These are phyloP conservation scores for Chiloscyllium plagiosum DNA, from an alignment of 2,113 vertebrate genomes.

Conservation along the genomic window DNA sequence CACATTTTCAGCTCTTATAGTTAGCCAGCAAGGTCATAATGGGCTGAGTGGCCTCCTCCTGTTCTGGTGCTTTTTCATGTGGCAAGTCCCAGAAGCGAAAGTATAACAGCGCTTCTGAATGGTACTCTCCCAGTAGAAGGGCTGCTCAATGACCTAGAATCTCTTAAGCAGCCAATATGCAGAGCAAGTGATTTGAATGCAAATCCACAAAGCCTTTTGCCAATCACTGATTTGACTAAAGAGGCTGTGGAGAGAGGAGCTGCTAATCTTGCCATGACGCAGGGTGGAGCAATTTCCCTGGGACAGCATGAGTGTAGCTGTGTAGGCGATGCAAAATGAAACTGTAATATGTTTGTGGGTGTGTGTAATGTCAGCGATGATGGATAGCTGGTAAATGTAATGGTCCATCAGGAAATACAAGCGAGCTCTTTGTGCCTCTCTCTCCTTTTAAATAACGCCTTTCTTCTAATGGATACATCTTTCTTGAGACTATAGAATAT, in stretches of 20 bases:
- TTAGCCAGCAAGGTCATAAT: no score
- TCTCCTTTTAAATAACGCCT: slow-evolving; percentile 1
- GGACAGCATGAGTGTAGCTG: not conserved
- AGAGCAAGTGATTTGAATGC: not conserved
- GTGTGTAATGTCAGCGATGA: not conserved
- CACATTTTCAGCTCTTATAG: no score
- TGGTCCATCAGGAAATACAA: slow-evolving; percentile 15
- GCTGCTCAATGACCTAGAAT: not conserved
- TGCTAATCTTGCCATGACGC: not conserved
- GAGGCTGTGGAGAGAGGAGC: not conserved
- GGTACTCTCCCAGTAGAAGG: not conserved
- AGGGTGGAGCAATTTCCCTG: not conserved
- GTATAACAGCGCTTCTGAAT: not conserved
- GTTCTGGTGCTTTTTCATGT: no score
- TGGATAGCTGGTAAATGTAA: not conserved
- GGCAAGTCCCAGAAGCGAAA: not conserved
- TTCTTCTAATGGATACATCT: slow-evolving; percentile 10
- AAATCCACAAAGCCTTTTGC: not conserved
- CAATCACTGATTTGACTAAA: not conserved
- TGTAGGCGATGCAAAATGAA: slow-evolving; percentile 21
- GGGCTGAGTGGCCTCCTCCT: no score
- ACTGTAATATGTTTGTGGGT: slow-evolving; percentile 15
- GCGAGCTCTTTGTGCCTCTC: not conserved
- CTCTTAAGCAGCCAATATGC: not conserved
- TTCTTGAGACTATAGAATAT: not conserved